Evolutionary conservation across 2,888 invertebrate genomes (phyloP), one percentile per base, ranked within the genome.

Genomic region (Girardia tigrina): DNA sequence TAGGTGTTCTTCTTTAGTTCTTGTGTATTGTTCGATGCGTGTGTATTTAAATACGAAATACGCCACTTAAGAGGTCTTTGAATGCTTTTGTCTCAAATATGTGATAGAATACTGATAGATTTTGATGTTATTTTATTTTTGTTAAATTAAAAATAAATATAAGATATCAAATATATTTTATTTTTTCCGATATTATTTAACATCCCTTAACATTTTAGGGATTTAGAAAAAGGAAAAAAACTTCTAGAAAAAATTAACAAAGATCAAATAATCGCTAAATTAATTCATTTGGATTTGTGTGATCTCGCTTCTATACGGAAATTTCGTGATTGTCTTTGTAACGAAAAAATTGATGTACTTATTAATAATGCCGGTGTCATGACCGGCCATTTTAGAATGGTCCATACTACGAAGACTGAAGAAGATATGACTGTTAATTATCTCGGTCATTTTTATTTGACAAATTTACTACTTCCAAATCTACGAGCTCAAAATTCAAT

Each of bases 371-470:
- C 83, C 69, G 83, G 82, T 14, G 80, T 81, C 0, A 79, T 79
- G 78, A 73, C 76, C 71, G 78, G 79, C 42, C 73, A 72, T 72
- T 36, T 72, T 26, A 29, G 73, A 28, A 28, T 26, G 28, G 36
- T 72, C 4, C 80, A 79, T 1, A 23, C 82, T 12, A 8, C 29
- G 2, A 73, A 79, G 28, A 82, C 83, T 0, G 78, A 80, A 73
- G 83, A 83, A 75, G 82, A 82, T 0, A 79, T 83, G 79, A 83
- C 82, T 71, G 82, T 83, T n/a, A 84, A 84, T 79, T 81, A 84
- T 79, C 79, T 84, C 69, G 84, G 83, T 28, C 84, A 82, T 77
- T 84, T 84, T 78, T 78, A 82, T 12, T 78, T 84, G 69, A 84
- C 84, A 23, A 79, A 80, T 76, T 78, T 83, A n/a, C 79, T 84